Percentiles rank a stretch among this genome's conserved stretches.
phyloP scores from a whole-genome alignment of 2,888 invertebrate genomes.

The Callimorpha dominula region DNA sequence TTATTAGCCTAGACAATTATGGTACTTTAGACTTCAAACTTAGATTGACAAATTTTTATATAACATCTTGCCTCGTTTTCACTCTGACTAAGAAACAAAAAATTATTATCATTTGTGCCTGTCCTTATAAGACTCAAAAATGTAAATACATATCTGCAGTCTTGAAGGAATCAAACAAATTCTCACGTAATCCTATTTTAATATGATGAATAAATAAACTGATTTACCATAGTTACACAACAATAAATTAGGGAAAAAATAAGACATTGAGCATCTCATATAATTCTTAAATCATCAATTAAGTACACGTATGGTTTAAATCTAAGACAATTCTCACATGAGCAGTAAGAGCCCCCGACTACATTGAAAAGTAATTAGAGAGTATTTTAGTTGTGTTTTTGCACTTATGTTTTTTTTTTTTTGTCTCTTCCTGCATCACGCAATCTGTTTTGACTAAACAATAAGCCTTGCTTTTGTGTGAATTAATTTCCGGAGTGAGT shows the following conservation, averaged over 20 bases:
- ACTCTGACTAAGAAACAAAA: not conserved
- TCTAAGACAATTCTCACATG: not conserved
- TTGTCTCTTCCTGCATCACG: too few species aligned
- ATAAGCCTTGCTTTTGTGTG: too few species aligned
- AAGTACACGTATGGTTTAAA: slow-evolving; percentile 5
- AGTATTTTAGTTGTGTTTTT: too few species aligned
- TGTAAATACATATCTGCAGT: not conserved
- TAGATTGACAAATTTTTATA: not conserved
- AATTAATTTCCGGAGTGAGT: too few species aligned
- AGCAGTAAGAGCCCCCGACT: not conserved
- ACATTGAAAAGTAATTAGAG: not conserved
- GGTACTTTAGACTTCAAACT: not conserved
- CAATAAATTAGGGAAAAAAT: not conserved
- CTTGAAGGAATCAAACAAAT: not conserved
- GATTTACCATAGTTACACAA: not conserved
- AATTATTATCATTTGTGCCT: not conserved
- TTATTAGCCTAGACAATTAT: too few species aligned
- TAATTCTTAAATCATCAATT: not conserved
- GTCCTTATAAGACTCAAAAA: not conserved
- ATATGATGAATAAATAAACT: not conserved
- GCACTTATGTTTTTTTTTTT: too few species aligned
- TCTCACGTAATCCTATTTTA: not conserved
- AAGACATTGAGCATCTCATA: not conserved
- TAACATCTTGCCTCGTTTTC: not conserved
- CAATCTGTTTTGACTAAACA: too few species aligned